Evolutionary conservation across 1,140 invertebrate genomes (phyloP).

Genomic region (Metaphire vulgaris): DNA sequence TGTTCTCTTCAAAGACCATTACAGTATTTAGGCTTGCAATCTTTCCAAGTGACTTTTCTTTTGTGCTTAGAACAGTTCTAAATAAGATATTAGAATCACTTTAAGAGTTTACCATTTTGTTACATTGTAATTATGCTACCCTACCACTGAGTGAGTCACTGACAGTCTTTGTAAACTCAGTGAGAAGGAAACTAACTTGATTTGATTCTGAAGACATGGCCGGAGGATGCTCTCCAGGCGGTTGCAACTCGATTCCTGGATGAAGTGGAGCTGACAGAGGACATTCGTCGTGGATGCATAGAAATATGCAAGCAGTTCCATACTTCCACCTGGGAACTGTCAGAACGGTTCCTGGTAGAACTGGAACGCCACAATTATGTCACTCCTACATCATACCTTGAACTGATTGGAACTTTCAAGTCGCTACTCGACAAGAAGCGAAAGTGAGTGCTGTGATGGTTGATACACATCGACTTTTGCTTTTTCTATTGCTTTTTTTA

Average conservation of each 20-base stretch:
- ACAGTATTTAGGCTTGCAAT: no score
- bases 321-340: slow-evolving; percentile 63
- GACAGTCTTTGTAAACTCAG: no score
- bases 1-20: no score
- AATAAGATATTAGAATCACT: no score
- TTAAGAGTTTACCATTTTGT: no score
- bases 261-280: slow-evolving; percentile 63
- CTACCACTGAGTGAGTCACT: no score
- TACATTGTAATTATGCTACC: no score
- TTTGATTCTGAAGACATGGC: slow-evolving; percentile 51
- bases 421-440: slow-evolving; percentile 46
- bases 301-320: slow-evolving; percentile 78
- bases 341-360: slow-evolving; percentile 61
- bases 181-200: no score
- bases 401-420: slow-evolving; percentile 53
- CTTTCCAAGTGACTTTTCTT: no score
- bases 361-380: slow-evolving; percentile 57
- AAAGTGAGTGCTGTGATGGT: slow-evolving; percentile 62
- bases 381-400: slow-evolving; percentile 53
- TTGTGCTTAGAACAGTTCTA: no score
- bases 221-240: slow-evolving; percentile 62
- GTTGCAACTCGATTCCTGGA: slow-evolving; percentile 76
- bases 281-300: slow-evolving; percentile 58
- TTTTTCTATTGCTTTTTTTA: background rate
- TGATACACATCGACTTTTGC: background rate